Base-by-base conservation (phyloP, 2,797 vertebrate genomes). In the Hephaestus fuliginosus region DNA sequence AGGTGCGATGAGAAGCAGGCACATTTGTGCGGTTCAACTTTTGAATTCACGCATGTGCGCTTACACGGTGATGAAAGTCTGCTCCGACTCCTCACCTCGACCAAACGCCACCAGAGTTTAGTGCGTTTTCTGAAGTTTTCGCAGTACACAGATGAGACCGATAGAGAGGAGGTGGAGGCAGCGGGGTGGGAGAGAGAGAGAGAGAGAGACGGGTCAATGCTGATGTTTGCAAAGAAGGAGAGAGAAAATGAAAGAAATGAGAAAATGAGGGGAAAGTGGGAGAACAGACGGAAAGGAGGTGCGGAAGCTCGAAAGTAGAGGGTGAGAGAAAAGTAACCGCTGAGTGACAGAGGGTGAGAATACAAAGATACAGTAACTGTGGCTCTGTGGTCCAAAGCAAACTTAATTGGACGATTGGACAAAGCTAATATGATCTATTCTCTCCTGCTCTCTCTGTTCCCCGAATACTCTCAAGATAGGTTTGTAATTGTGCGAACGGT, bases 331-430 rank as follows among this genome's bases (percentile, higher is more conserved):
- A 20, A 41, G 22, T 44, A 70, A 58, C 20, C 5, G 13, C n/a
- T 39, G 20, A 46, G 17, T 9, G 12, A 7, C 46, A 68, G 30
- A 74, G 46, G 53, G 12, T 49, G 52, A 30, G 63, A 65, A 62
- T 25, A 66, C 14, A 46, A 46, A 55, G 36, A 55, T 30, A 36
- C 33, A 36, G 33, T 36, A 53, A 70, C 25, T 25, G 25, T 20
- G 22, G 18, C 46, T 22, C 55, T 36, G 73, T 10, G 4, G 63
- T 84, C 64, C 49, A 77, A 55, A 83, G 63, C 51, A 36, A 72
- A 80, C 70, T 60, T 78, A 90, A 84, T 30, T 63, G 70, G 48
- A 30, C 41, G 70, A 12, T 39, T 61, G 30, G 44, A 33, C 70
- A 61, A 30, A 71, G 30, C 46, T 72, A 41, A 61, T 61, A 51